Base-by-base conservation (phyloP, 2,113 vertebrate genomes). In the Phocoena sinus region DNA sequence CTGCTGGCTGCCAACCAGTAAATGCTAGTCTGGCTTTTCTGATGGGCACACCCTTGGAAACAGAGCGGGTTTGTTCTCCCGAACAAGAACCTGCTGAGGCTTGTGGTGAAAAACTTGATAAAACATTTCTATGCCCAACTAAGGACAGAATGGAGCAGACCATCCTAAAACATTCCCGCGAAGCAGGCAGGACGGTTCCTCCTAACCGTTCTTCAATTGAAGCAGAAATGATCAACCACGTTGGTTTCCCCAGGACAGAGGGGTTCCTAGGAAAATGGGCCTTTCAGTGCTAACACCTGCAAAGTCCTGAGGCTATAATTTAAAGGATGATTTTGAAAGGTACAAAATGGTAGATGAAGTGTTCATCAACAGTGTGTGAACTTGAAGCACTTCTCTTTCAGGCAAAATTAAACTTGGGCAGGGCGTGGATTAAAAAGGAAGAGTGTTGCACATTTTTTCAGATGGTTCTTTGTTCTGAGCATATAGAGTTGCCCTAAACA, bases 31-130 rank as follows among this genome's bases (percentile, higher is more conserved):
- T 20, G 62, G 67, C 41, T 91, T 91, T 89, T 89, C 92, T 77
- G 41, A 68, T 9, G 77, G 96, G 33, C 92, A 89, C 82, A 26
- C 96, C 97, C 97, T 88, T 93, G 70, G 58, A 74, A 97, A 97
- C 63, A 98, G 70, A 36, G 68, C 33, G 0, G 77, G 74, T 85
- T 74, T 95, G 77, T 97, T 91, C 71, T 93, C 71, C 26, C 36
- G 74, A 71, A 83, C 73, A 79, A 93, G 89, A 80, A 85, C 86
- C n/a, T 97, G 92, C 79, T 36, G 50, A 94, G 96, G 74, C 97
- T 87, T 93, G 95, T 44, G 73, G 62, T 62, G 62, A 58, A 96
- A 94, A 89, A 71, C 3, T 0, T 70, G 47, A 17, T 47, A 68
- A 94, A 80, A 36, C 26, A 82, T 17, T 90, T 77, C 53, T 68